Percentiles rank a stretch among this genome's conserved stretches.
Evolutionary conservation across 2,797 vertebrate species (phyloP).

Genomic region (Lepus townsendii): DNA sequence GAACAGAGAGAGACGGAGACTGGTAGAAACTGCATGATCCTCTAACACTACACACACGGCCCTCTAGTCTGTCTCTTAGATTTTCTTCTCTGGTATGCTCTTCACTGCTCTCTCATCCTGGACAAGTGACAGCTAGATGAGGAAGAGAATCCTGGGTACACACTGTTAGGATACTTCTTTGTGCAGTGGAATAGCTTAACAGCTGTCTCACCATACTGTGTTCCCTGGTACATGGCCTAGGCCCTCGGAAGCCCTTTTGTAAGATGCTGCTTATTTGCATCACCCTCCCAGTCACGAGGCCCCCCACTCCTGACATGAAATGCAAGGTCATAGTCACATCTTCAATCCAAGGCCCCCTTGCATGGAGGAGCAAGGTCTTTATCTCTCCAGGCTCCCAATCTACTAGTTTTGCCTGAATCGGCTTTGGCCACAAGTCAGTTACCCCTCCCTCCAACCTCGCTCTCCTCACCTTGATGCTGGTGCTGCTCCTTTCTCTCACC

Average conservation of each 20-base stretch:
- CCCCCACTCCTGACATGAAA: neutral
- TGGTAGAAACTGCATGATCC: neutral
- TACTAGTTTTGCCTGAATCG: neutral
- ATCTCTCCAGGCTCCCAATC: neutral
- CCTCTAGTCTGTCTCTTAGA: neutral
- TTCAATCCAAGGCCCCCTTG: neutral
- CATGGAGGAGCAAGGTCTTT: neutral
- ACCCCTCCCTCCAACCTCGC: neutral
- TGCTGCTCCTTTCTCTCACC: neutral
- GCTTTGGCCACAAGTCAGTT: neutral
- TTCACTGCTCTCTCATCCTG: neutral
- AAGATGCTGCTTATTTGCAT: neutral
- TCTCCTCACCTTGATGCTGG: neutral
- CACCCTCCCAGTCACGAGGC: neutral
- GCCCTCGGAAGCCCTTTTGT: neutral
- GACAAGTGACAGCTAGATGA: neutral
- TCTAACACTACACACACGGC: neutral
- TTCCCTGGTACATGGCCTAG: neutral
- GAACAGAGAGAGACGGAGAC: neutral
- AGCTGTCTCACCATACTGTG: neutral
- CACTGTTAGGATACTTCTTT: neutral
- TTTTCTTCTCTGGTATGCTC: neutral
- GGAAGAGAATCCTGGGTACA: neutral
- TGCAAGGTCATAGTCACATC: fast-evolving
- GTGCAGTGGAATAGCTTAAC: neutral